Evolutionary conservation across 2,888 invertebrate genomes (phyloP).

Genomic region (Monopis laevigella): DNA sequence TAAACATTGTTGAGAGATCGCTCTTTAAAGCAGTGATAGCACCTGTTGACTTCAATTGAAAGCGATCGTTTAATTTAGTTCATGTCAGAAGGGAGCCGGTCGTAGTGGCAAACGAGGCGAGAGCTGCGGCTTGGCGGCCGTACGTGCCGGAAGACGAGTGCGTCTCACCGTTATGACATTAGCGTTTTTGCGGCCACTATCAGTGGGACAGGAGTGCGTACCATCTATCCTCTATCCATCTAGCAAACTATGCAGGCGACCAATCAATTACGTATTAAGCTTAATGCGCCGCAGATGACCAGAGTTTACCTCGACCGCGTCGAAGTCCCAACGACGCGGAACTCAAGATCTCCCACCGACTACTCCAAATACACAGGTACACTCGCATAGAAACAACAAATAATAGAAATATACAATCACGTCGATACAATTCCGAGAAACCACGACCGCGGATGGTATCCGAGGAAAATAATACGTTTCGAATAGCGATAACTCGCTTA

Average conservation of each 20-base stretch:
- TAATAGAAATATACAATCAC: not conserved
- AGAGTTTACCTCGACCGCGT: too few species aligned
- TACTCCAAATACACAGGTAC: too few species aligned
- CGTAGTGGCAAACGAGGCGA: slow-evolving; percentile 22
- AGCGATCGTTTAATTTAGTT: slow-evolving; percentile 34
- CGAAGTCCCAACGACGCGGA: too few species aligned
- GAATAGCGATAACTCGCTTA: slow-evolving; percentile 12
- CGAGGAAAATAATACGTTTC: not conserved
- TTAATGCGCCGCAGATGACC: slow-evolving; percentile 55
- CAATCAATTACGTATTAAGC: slow-evolving; percentile 64
- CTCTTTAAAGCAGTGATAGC: too few species aligned
- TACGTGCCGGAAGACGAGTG: slow-evolving; percentile 33
- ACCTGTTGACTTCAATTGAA: slow-evolving; percentile 28
- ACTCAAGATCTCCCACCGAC: too few species aligned
- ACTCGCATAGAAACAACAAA: not conserved
- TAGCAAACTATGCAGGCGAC: slow-evolving; percentile 44
- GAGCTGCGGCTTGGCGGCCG: slow-evolving; percentile 20
- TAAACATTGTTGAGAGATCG: too few species aligned
- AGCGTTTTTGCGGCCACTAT: slow-evolving; percentile 57
- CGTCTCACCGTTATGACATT: slow-evolving; percentile 50
- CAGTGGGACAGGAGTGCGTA: slow-evolving; percentile 51
- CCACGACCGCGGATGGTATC: not conserved
- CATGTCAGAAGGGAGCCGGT: slow-evolving; percentile 24
- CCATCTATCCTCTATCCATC: slow-evolving; percentile 38
- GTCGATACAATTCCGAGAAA: not conserved